Evolutionary conservation across 2,797 vertebrate genomes (phyloP).

Genomic region (Alfaro cultratus): DNA sequence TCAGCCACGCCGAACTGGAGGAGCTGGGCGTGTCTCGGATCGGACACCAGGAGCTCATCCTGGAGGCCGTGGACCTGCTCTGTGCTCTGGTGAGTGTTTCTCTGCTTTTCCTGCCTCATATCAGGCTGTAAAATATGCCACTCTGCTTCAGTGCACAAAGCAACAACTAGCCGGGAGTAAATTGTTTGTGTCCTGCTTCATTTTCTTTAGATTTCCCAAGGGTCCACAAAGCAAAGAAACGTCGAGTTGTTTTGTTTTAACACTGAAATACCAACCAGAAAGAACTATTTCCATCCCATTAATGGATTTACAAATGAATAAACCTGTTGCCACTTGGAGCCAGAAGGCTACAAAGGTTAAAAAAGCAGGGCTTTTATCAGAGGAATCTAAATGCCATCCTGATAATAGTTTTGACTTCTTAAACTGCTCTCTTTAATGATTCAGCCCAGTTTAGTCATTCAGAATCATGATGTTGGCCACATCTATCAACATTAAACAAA

Average conservation of each 20-base stretch:
- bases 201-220: conserved; percentile 8
- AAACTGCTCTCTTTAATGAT: conserved; percentile 4
- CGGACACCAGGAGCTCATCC: conserved; percentile 96
- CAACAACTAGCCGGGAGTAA: conserved; percentile 19
- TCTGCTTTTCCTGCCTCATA: conserved; percentile 12
- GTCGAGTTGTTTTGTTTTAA: not conserved
- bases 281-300: not conserved
- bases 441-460: conserved; percentile 7
- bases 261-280: not conserved
- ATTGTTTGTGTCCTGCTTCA: conserved; percentile 9
- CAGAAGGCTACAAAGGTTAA: conserved; percentile 4
- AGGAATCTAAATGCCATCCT: conserved; percentile 19
- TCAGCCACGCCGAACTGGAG: conserved; percentile 96
- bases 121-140: conserved; percentile 22
- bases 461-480: not conserved
- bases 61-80: conserved; percentile 96
- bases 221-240: conserved; percentile 8
- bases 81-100: conserved; percentile 90
- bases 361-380: not conserved
- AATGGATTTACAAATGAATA: not conserved
- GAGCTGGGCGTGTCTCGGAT: conserved; percentile 96
- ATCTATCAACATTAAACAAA: not conserved
- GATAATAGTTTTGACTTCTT: conserved; percentile 2
- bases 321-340: not conserved
- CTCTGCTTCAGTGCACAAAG: conserved; percentile 18